These are phyloP conservation scores for Ips typographus DNA, from an alignment of 1,140 invertebrate genomes.

Conservation along the genomic window DNA sequence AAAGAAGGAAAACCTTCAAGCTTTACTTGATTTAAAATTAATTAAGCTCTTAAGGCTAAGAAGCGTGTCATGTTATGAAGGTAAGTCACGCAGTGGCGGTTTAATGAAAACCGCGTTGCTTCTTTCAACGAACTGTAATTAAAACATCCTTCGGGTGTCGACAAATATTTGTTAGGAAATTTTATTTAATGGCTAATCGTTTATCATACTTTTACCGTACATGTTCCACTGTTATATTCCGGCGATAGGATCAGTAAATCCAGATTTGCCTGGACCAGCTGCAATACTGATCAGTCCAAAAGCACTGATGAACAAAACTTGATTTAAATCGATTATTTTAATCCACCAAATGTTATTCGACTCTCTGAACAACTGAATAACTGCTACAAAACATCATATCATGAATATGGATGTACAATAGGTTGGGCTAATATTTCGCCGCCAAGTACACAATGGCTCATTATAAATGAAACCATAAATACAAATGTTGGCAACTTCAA, in stretches of 20 bases:
- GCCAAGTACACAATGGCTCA: slow-evolving; percentile 52
- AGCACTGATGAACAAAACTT: not conserved
- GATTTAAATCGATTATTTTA: not conserved
- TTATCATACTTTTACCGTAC: not conserved
- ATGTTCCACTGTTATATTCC: not conserved
- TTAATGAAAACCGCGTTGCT: not conserved
- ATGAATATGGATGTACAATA: slow-evolving; percentile 52
- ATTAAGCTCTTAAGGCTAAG: not conserved
- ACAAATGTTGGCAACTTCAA: slow-evolving; percentile 49
- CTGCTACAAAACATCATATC: slow-evolving; percentile 45
- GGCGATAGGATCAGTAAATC: slow-evolving; percentile 8
- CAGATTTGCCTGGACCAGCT: not conserved
- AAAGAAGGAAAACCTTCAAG: slow-evolving; percentile 4
- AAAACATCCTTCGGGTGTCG: not conserved
- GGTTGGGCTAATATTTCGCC: slow-evolving; percentile 47
- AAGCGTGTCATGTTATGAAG: not conserved
- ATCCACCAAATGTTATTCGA: not conserved
- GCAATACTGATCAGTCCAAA: slow-evolving; percentile 1
- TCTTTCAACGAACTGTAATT: not conserved
- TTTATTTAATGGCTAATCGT: not conserved
- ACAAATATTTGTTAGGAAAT: not conserved
- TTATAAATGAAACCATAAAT: slow-evolving; percentile 51
- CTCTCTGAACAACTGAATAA: slow-evolving; percentile 3
- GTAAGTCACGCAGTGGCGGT: not conserved
- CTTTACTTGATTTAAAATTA: not conserved